Percentiles rank a stretch among this genome's conserved stretches.
phyloP scores from a whole-genome alignment of 2,113 vertebrate genomes.

The Lipophrys pholis region DNA sequence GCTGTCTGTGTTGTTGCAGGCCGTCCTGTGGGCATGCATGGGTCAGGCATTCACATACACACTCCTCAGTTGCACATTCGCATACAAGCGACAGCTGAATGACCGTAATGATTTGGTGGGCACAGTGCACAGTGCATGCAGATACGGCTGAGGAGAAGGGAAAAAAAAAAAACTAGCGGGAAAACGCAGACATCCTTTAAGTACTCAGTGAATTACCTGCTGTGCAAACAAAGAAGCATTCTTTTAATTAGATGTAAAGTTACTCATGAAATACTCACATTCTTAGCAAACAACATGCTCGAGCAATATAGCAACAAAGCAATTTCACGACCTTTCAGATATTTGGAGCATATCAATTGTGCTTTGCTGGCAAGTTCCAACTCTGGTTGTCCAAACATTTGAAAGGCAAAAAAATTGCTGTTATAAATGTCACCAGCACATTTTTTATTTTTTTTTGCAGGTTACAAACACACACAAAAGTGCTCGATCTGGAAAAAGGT shows the following conservation, averaged over 20 bases:
- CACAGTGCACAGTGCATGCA: conserved; percentile 26
- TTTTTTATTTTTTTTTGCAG: neutral
- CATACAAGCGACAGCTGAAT: conserved; percentile 18
- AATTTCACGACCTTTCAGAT: conserved; percentile 23
- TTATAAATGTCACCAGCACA: neutral
- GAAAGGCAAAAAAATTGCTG: conserved; percentile 31
- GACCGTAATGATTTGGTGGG: conserved; percentile 5
- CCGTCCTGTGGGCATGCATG: conserved; percentile 78
- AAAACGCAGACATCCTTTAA: neutral
- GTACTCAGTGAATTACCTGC: neutral
- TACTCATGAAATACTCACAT: neutral
- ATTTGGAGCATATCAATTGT: conserved; percentile 15
- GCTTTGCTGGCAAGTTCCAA: neutral
- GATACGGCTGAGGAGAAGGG: neutral
- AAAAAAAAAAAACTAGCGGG: conserved; percentile 4
- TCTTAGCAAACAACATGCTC: conserved; percentile 7
- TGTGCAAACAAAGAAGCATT: neutral
- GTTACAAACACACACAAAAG: neutral
- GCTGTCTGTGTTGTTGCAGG: conserved; percentile 69
- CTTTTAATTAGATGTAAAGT: conserved; percentile 10
- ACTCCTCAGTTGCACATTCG: conserved; percentile 50
- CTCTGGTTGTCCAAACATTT: conserved; percentile 37
- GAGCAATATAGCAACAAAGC: conserved; percentile 16
- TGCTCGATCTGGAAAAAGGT: neutral
- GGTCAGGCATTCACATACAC: conserved; percentile 64